Percentiles rank a stretch among this genome's conserved stretches.
Evolutionary conservation across 2,888 invertebrate genomes (phyloP).

Genomic region (Scaptomyza parva): DNA sequence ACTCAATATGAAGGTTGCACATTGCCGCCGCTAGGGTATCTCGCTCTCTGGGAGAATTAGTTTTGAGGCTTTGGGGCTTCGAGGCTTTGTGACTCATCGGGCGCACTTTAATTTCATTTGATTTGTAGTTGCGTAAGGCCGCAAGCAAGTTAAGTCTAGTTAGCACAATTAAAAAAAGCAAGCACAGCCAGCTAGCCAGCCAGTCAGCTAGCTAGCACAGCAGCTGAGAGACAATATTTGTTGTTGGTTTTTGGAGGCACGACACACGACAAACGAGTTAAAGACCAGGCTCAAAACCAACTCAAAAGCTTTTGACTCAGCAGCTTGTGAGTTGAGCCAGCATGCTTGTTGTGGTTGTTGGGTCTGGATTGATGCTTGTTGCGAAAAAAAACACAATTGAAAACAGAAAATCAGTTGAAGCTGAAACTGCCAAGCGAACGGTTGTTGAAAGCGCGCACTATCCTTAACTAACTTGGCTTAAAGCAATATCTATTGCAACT

Average conservation of each 20-base stretch:
- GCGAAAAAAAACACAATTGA: slow-evolving; percentile 67
- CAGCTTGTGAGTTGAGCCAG: slow-evolving; percentile 39
- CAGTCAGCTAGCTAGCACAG: slow-evolving; percentile 12
- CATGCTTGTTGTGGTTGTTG: neutral
- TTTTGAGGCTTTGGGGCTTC: neutral
- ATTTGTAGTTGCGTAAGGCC: slow-evolving; percentile 66
- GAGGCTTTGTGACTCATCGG: slow-evolving; percentile 59
- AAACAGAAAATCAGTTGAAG: slow-evolving; percentile 70
- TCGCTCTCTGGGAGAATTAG: slow-evolving; percentile 6
- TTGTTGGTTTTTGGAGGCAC: slow-evolving; percentile 68
- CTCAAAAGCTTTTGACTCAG: slow-evolving; percentile 39
- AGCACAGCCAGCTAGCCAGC: slow-evolving; percentile 17
- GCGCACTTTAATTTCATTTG: slow-evolving; percentile 67
- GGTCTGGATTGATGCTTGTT: slow-evolving; percentile 42
- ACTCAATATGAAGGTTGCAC: slow-evolving; percentile 56
- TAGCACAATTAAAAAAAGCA: slow-evolving; percentile 71
- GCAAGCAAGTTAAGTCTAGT: slow-evolving; percentile 63
- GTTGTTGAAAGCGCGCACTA: slow-evolving; percentile 48
- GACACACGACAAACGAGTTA: slow-evolving; percentile 79
- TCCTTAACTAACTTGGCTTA: slow-evolving; percentile 12
- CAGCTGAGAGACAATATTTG: slow-evolving; percentile 40
- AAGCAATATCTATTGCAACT: slow-evolving; percentile 7
- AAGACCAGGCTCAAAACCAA: slow-evolving; percentile 42
- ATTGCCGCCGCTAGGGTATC: slow-evolving; percentile 47
- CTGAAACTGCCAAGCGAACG: slow-evolving; percentile 63